Base-by-base conservation (phyloP, 2,888 invertebrate species). In the Ecdyonurus torrentis region DNA sequence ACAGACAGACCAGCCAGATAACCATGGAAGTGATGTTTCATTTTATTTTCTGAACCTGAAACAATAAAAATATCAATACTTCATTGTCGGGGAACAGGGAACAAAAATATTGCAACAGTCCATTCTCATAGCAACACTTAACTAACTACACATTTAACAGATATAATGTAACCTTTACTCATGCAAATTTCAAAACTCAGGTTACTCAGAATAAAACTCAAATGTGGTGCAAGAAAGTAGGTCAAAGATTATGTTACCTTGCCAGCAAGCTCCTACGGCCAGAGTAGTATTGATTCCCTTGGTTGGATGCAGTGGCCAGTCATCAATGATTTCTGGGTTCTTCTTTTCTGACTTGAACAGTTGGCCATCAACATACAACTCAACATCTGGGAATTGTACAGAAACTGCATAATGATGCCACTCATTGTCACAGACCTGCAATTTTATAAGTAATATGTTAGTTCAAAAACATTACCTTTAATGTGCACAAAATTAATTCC, bases 361-460 rank as follows among this genome's bases (percentile, higher is more conserved):
- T 71, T 86, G 86, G 0, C 96, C 97, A 76, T 97, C 97, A 66
- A 97, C 85, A 74, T 83, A 90, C 65, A 97, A 79, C 66, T 86
- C 86, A 59, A 94, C 90, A 72, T 89, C 89, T 0, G 94, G 91
- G 80, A 95, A 92, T 68, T 93, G 87, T 2, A 97, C 89, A 73
- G 91, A 92, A 58, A 98, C 81, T 0, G 95, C 91, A 77, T 94
- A 98, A 77, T 97, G 96, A 80, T 99, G 98, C 98, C 98, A 99
- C 72, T 93, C 89, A 75, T 94, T 91, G 77, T 99, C 98, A 78
- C 98, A 98, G 61, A 91, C 89, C 83, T 87, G 70, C 10, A 67
- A 63, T 67, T 66, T 22, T 24, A 22, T 1, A 15, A 60, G 24
- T 50, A 18, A 52, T 1, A 52, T 1, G 52, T 52, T 18, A 52